Evolutionary conservation across 2,797 vertebrate species (phyloP).

Genomic region (Eulemur mongoz): DNA sequence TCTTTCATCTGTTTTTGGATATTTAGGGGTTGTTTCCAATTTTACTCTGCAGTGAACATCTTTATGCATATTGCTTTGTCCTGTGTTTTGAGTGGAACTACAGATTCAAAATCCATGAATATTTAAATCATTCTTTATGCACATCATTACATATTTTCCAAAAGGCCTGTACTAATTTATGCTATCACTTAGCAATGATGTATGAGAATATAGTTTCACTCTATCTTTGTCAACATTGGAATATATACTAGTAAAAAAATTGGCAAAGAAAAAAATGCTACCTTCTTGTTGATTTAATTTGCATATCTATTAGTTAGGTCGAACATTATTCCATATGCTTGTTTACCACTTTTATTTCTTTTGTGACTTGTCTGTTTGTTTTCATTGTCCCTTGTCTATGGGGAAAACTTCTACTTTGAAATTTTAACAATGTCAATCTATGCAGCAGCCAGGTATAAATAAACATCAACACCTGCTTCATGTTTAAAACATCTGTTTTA

Average conservation of each 20-base stretch:
- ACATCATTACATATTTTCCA: background rate
- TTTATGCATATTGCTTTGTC: background rate
- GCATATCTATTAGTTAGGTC: background rate
- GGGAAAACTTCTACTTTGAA: slow-evolving; percentile 19
- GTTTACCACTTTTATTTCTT: slow-evolving; percentile 37
- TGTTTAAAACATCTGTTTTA: slow-evolving; percentile 66
- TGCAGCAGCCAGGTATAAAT: slow-evolving; percentile 46
- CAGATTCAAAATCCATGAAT: background rate
- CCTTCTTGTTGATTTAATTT: background rate
- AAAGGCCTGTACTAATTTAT: background rate
- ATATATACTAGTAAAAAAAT: background rate
- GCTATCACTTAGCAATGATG: background rate
- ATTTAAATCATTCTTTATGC: slow-evolving; percentile 2
- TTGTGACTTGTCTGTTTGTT: slow-evolving; percentile 27
- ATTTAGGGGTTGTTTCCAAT: background rate
- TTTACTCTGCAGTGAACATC: slow-evolving; percentile 7
- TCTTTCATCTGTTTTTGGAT: background rate
- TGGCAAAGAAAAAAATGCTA: background rate
- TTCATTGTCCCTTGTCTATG: background rate
- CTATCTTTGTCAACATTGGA: background rate
- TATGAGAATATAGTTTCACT: background rate
- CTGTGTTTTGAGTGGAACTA: background rate
- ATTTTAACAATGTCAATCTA: slow-evolving; percentile 30
- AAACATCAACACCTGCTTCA: slow-evolving; percentile 63
- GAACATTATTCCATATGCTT: background rate